Base-by-base conservation (phyloP, 1,140 invertebrate species). In the Procambarus virginalis region DNA sequence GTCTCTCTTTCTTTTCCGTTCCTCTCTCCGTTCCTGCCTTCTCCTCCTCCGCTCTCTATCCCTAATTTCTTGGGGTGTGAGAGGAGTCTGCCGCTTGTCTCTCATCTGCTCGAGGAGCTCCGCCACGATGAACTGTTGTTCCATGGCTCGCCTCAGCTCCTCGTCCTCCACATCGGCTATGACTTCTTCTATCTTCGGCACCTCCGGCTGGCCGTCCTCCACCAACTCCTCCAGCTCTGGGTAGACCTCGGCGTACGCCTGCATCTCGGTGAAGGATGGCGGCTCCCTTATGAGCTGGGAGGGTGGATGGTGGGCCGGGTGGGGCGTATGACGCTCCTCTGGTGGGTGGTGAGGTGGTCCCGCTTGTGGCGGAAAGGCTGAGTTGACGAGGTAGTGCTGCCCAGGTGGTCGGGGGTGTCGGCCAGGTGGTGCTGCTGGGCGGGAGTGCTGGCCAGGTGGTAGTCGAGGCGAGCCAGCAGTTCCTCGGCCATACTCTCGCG, bases 401-500 rank as follows among this genome's bases (percentile, higher is more conserved):
- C 68, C 76, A 20, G 20, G 85, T 80, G 78, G 76, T 49, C 9
- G 9, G 80, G 60, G 8, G 68, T 22, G 45, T 64, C 45, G 45
- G 85, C 60, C 78, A 87, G 58, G 60, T 68, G 22, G 81, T n/a
- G 34, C 9, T 55, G 51, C 8, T n/a, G 34, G 64, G 64, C n/a
- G 22, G n/a, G 49, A 22, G 22, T 80, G 46, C 17, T 73, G 60
- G 46, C 68, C 77, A 20, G n/a, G 85, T 80, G 78, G 77, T 49
- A 8, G 9, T 87, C 78, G 10, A 81, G 45, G 45, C 85, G 77
- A 55, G 85, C 60, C 78, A 87, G 58, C 6, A 87, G 64, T 20
- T 87, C 77, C 9, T 68, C 60, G 77, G 85, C 77, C 45, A 80
- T 17, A 46, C 20, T 55, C 85, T 87, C 77, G 8, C 64, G 85